phyloP scores from a whole-genome alignment of 2,797 vertebrate species.

The Malacoraja senta region DNA sequence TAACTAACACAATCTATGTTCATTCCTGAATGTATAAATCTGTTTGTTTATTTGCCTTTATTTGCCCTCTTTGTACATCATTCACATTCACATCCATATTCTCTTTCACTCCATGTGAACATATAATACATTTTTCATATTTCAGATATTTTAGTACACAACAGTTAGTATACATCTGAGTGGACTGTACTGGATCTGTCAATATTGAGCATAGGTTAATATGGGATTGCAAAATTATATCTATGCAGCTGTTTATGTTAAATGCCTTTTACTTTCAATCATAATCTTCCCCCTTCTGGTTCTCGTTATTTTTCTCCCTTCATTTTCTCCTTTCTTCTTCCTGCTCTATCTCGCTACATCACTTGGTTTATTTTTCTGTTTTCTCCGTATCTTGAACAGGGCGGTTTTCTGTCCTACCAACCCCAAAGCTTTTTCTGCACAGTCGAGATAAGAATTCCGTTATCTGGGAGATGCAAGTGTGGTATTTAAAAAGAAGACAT shows the following conservation, averaged over 20 bases:
- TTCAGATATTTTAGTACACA: neutral
- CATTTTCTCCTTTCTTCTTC: neutral
- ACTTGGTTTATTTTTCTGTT: neutral
- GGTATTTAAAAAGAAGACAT: neutral
- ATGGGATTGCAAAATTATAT: neutral
- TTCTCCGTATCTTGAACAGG: neutral
- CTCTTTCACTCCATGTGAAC: neutral
- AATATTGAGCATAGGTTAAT: neutral
- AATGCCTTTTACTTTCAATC: neutral
- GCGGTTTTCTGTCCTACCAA: slow-evolving; percentile 7
- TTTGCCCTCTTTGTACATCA: neutral
- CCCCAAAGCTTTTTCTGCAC: neutral
- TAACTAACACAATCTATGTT: neutral
- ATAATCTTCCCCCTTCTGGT: neutral
- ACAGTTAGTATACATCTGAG: neutral
- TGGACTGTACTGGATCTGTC: neutral
- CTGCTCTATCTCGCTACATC: neutral
- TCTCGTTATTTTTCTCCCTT: neutral
- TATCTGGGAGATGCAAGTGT: neutral
- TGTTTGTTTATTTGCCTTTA: neutral
- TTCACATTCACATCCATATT: neutral
- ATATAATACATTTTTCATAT: neutral
- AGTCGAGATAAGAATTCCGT: neutral
- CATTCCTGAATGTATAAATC: neutral
- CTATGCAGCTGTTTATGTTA: no score